These are phyloP conservation scores for Ophiothrix spiculata DNA, from an alignment of 35 echinoderm and acorn worm species.

Conservation along the genomic window DNA sequence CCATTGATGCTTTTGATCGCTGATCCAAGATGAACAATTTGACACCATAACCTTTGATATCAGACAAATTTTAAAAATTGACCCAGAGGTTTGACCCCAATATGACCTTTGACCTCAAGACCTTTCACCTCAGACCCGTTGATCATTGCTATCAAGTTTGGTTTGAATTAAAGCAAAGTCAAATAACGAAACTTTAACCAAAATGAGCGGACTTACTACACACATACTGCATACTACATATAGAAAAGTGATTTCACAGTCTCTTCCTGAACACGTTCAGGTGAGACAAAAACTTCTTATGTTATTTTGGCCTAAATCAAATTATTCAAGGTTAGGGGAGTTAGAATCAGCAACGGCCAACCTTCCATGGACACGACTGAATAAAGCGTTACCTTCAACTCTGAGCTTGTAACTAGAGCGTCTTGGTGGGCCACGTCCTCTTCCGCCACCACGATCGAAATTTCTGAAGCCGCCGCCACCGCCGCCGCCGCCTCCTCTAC, in stretches of 20 bases:
- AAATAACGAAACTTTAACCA: too few species aligned
- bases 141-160: too few species aligned
- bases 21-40: too few species aligned
- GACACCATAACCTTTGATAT: too few species aligned
- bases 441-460: background rate
- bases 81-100: too few species aligned
- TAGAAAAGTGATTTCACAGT: background rate
- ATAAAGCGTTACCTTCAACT: conserved; percentile 19
- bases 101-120: too few species aligned
- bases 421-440: conserved; percentile 15
- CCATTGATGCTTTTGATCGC: too few species aligned
- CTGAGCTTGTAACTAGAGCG: conserved; percentile 19
- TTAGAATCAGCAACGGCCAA: background rate
- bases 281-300: background rate
- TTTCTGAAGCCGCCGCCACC: background rate
- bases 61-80: too few species aligned
- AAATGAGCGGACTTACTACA: too few species aligned
- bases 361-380: background rate
- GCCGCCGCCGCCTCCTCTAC: background rate
- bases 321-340: background rate
- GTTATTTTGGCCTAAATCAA: too few species aligned
- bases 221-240: background rate
- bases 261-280: background rate
- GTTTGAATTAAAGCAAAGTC: too few species aligned
- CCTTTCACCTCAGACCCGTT: too few species aligned